Evolutionary conservation across 1,140 invertebrate genomes (phyloP).

Genomic region (Lerema accius): DNA sequence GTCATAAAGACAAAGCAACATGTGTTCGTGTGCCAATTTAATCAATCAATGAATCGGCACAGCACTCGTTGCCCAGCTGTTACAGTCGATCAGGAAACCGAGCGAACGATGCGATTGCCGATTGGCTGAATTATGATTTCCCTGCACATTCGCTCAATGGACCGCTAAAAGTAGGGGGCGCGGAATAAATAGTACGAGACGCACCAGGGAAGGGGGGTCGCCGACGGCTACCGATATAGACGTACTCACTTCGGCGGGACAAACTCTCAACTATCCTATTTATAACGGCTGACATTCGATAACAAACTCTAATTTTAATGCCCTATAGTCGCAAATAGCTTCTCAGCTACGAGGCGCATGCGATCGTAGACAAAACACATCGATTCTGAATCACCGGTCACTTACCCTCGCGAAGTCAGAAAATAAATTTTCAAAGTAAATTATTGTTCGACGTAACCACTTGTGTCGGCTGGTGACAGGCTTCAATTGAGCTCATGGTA

Average conservation of each 20-base stretch:
- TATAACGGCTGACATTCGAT: not conserved
- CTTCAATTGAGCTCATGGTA: not conserved
- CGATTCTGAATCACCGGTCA: conserved; percentile 59
- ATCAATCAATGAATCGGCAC: conserved; percentile 28
- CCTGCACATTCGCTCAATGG: conserved; percentile 55
- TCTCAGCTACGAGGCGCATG: not conserved
- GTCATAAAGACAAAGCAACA: too few relatives aligned
- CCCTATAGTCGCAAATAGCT: not conserved
- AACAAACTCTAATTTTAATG: conserved; percentile 18
- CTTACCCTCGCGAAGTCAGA: conserved; percentile 58
- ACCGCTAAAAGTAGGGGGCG: conserved; percentile 49
- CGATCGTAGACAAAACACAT: not conserved
- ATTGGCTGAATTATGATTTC: conserved; percentile 36
- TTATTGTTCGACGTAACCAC: conserved; percentile 33
- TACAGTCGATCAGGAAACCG: conserved; percentile 12
- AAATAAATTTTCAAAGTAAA: conserved; percentile 49
- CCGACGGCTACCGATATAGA: conserved; percentile 55
- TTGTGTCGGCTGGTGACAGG: not conserved
- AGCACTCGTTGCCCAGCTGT: not conserved
- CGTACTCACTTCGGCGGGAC: conserved; percentile 19
- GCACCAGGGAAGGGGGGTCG: conserved; percentile 39
- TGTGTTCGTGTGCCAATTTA: conserved; percentile 18
- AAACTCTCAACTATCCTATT: conserved; percentile 21
- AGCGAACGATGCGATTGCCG: not conserved
- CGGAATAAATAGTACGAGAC: conserved; percentile 59